These are phyloP conservation scores for Thamnophis sirtalis DNA, from an alignment of 2,113 vertebrate genomes.

Conservation along the genomic window DNA sequence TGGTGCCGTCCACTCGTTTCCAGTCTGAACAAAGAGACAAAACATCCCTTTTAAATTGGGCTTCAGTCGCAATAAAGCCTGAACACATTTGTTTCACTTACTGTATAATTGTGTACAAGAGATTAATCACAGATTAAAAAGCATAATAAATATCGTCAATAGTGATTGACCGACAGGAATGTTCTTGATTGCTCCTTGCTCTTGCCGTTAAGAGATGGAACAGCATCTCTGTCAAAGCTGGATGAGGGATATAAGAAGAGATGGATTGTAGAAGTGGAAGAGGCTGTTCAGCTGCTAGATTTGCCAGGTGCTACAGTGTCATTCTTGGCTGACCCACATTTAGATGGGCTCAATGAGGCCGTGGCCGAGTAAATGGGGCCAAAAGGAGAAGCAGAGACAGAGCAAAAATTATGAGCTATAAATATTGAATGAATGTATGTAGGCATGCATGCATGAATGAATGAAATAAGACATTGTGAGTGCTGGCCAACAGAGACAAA, in stretches of 20 bases:
- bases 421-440: background rate
- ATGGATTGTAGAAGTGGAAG: background rate
- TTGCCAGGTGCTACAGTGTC: background rate
- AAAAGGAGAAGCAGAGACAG: background rate
- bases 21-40: slow-evolving; percentile 71
- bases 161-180: background rate
- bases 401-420: background rate
- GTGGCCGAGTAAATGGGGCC: background rate
- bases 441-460: background rate
- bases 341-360: background rate
- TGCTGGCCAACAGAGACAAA: background rate
- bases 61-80: background rate
- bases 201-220: background rate
- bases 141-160: background rate
- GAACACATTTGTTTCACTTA: background rate
- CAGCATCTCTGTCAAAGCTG: background rate
- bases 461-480: background rate
- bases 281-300: background rate
- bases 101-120: background rate
- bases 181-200: background rate
- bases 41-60: background rate
- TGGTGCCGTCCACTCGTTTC: slow-evolving; percentile 88
- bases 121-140: background rate
- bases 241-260: background rate
- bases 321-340: background rate